Evolutionary conservation across 2,113 vertebrate species (phyloP).

Genomic region (Laticauda colubrina): DNA sequence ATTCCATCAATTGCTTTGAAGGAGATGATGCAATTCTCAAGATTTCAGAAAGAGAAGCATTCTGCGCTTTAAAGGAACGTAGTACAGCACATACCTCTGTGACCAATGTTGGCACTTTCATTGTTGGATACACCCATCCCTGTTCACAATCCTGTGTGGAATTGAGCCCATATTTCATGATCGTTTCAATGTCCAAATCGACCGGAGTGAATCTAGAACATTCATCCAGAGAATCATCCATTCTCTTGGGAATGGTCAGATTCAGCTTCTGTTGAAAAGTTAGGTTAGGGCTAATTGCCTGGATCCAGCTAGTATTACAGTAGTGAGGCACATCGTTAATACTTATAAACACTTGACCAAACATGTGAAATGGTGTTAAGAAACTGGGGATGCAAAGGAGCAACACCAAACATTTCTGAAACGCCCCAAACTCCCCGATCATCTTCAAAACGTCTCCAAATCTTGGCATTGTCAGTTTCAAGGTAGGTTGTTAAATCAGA

Average conservation of each 20-base stretch:
- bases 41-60: neutral
- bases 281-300: constrained; percentile 67
- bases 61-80: neutral
- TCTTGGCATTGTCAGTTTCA: constrained; percentile 59
- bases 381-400: constrained; percentile 68
- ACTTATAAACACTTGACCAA: constrained; percentile 79
- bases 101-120: constrained; percentile 61
- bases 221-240: constrained; percentile 61
- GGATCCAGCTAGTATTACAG: constrained; percentile 85
- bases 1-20: neutral
- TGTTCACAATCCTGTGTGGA: constrained; percentile 65
- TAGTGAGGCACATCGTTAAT: constrained; percentile 63
- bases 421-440: constrained; percentile 79
- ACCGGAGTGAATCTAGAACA: constrained; percentile 77
- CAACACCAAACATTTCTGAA: constrained; percentile 78
- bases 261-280: constrained; percentile 67
- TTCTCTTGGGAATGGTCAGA: constrained; percentile 73
- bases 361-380: constrained; percentile 75
- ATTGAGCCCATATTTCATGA: constrained; percentile 72
- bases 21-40: neutral
- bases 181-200: constrained; percentile 67
- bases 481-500: neutral
- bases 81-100: constrained; percentile 64
- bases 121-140: constrained; percentile 72
- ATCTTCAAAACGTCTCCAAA: constrained; percentile 73